Percentiles rank a stretch among this genome's conserved stretches.
Conservation (phyloP, 2,113 vertebrate species). For the Lagopus muta region DNA sequence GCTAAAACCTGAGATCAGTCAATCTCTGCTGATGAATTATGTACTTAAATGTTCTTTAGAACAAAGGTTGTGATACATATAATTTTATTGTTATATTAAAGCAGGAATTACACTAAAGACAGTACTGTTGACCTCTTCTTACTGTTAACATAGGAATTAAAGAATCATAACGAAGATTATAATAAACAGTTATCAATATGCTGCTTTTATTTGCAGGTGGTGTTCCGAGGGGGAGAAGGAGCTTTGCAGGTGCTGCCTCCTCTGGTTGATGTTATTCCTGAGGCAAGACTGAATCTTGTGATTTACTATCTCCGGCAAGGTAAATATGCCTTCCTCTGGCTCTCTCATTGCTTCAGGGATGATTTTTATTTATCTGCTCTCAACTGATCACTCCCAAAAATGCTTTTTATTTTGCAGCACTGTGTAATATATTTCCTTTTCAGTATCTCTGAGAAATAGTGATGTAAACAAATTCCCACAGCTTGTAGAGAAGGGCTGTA, state of each 20-base stretch:
- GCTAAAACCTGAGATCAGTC: background rate
- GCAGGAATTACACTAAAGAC: background rate
- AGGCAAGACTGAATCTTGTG: slow-evolving; percentile 95
- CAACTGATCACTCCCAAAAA: background rate
- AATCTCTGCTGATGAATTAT: background rate
- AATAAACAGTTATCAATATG: background rate
- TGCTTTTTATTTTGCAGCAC: background rate
- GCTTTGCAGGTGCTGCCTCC: slow-evolving; percentile 94
- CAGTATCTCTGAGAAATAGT: background rate
- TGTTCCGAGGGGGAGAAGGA: slow-evolving; percentile 95
- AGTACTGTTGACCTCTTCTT: background rate
- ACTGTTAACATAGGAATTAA: background rate
- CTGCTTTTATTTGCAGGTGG: slow-evolving; percentile 82
- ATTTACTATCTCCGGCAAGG: slow-evolving; percentile 98
- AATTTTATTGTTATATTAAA: background rate
- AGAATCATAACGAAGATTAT: background rate
- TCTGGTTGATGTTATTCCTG: slow-evolving; percentile 95
- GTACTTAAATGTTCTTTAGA: background rate
- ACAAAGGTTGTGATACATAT: background rate
- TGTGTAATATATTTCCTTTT: background rate
- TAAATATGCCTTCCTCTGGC: slow-evolving; percentile 55
- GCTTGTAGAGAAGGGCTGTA: background rate
- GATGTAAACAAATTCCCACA: background rate
- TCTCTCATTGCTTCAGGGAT: background rate
- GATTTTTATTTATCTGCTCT: background rate